phyloP scores from a whole-genome alignment of 1,140 invertebrate species.

The Nilaparvata lugens region DNA sequence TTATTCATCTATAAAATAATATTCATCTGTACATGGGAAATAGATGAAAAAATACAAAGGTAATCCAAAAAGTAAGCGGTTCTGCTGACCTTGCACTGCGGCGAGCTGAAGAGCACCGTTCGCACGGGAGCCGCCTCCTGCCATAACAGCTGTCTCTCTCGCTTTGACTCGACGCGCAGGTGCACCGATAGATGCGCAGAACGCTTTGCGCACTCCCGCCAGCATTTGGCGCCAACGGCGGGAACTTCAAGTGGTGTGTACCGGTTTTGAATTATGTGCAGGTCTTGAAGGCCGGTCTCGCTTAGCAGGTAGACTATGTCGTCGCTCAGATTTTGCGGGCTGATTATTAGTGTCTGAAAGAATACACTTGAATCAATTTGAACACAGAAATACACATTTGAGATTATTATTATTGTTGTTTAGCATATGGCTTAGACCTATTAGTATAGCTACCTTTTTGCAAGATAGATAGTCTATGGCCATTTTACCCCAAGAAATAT shows the following conservation, averaged over 20 bases:
- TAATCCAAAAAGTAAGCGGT: background rate
- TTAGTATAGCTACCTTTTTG: too few species aligned
- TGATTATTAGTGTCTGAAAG: slow-evolving; percentile 57
- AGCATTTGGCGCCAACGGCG: slow-evolving; percentile 24
- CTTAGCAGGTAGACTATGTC: slow-evolving; percentile 60
- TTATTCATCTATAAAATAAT: too few species aligned
- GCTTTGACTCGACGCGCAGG: slow-evolving; percentile 27
- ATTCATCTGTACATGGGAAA: too few species aligned
- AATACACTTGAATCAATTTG: background rate
- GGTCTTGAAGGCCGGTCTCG: slow-evolving; percentile 53
- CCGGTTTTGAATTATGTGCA: slow-evolving; percentile 70
- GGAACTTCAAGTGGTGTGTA: slow-evolving; percentile 42
- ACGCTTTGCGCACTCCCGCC: slow-evolving; percentile 32
- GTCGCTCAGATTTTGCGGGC: slow-evolving; percentile 72
- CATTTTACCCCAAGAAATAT: too few species aligned
- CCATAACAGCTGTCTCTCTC: slow-evolving; percentile 38
- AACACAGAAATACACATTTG: too few species aligned
- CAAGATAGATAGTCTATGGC: too few species aligned
- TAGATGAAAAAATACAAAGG: background rate
- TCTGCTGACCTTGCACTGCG: slow-evolving; percentile 34
- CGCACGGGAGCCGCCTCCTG: slow-evolving; percentile 41
- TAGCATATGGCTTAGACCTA: too few species aligned
- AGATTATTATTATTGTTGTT: too few species aligned
- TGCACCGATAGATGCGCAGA: slow-evolving; percentile 37
- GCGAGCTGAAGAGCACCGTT: slow-evolving; percentile 40